Evolutionary conservation across 2,888 invertebrate species (phyloP), one percentile per base, ranked within the genome.

Genomic region (Dolomedes plantarius): DNA sequence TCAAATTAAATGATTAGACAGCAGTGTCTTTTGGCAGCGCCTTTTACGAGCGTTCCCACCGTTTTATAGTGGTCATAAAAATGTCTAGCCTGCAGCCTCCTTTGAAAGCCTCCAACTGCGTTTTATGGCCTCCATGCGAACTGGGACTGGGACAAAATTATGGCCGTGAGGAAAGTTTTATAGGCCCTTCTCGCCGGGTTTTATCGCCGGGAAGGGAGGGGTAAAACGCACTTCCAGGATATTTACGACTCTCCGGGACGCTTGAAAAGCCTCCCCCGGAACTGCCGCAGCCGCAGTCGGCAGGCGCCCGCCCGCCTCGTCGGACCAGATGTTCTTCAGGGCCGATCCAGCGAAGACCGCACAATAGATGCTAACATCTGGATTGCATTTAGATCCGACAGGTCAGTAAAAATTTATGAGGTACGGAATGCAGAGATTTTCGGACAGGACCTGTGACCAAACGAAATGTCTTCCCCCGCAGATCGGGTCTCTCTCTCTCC

Each of bases 191-290:
- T 39, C 62, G 85, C 78, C 76, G 73, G 69, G 86, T 88, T 88
- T 88, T 88, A 88, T 88, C 87, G 88, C 56, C 75, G 87, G 56
- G 82, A 87, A 79, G 88, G 88, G 71, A 87, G 77, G 88, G 88
- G 86, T 86, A 88, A 68, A 72, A 69, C 73, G 82, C 56, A 62
- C 79, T 83, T 72, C 88, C 88, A 88, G 88, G 76, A 88, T 88
- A 88, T 88, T 88, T 88, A 88, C 88, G 75, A 85, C 88, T 68
- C 32, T 87, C 77, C 79, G 78, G 73, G 79, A 29, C 67, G 23
- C 78, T 87, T 79, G 83, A 88, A 88, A 83, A 83, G 83, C 77
- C 77, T 31, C 65, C 16, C 50, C 83, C 83, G 83, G 62, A 19
- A 19, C 23, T 23, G 64, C 72, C 46, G 56, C 41, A 46, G 69